Evolutionary conservation across 1,140 invertebrate genomes (phyloP).

Genomic region (Physella acuta): DNA sequence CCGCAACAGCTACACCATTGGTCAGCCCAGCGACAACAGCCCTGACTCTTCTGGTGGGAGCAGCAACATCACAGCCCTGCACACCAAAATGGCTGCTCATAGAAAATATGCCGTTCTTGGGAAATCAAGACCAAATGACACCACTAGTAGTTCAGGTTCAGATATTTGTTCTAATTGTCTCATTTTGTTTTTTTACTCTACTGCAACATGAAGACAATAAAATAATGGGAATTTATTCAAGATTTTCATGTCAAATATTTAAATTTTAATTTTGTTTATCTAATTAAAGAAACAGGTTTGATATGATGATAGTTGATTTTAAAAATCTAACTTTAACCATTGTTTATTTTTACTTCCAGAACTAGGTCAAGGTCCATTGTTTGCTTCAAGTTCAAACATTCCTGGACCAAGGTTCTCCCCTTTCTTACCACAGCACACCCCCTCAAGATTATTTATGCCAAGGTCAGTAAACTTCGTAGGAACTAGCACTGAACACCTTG

Average conservation of each 20-base stretch:
- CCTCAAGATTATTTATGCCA: conserved; percentile 45
- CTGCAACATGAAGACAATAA: too few relatives aligned
- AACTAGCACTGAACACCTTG: too few relatives aligned
- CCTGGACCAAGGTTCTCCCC: conserved; percentile 31
- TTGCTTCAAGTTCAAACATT: conserved; percentile 36
- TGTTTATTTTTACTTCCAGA: conserved; percentile 23
- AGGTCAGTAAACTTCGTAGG: too few relatives aligned
- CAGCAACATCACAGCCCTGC: conserved; percentile 32
- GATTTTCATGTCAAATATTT: too few relatives aligned
- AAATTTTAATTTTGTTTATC: too few relatives aligned
- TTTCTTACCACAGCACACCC: conserved; percentile 35
- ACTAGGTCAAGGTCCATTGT: conserved; percentile 36
- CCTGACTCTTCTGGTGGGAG: conserved; percentile 35
- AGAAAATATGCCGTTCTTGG: conserved; percentile 20
- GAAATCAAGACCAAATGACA: conserved; percentile 22
- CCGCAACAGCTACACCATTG: not conserved
- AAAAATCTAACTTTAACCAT: too few relatives aligned
- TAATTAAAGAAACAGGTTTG: too few relatives aligned
- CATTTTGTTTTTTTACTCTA: too few relatives aligned
- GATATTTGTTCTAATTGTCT: too few relatives aligned
- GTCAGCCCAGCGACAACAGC: conserved; percentile 19
- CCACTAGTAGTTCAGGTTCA: conserved; percentile 10
- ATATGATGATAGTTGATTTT: too few relatives aligned
- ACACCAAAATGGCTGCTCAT: conserved; percentile 24
- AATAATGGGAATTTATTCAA: too few relatives aligned